phyloP scores from a whole-genome alignment of 2,113 vertebrate genomes.

The Prionailurus viverrinus region DNA sequence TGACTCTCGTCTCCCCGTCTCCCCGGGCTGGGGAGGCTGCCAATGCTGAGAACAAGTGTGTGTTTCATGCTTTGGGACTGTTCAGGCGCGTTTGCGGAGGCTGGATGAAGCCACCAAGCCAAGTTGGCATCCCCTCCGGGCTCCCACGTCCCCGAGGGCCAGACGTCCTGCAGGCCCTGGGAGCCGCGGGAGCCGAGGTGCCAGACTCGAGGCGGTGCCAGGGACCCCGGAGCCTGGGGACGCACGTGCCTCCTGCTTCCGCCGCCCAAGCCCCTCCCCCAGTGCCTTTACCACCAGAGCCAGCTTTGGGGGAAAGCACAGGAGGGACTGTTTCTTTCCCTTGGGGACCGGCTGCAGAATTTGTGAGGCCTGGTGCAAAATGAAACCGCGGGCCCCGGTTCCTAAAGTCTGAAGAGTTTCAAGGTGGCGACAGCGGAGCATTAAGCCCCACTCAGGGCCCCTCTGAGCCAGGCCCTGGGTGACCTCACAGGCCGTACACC shows the following conservation, averaged over 20 bases:
- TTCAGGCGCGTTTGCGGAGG: neutral
- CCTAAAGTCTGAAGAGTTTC: fast-evolving
- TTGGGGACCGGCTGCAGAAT: fast-evolving
- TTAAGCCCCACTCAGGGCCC: fast-evolving
- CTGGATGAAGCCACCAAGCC: neutral
- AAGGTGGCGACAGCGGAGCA: fast-evolving
- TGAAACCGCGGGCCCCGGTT: fast-evolving
- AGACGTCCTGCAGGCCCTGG: neutral
- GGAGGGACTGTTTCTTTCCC: neutral
- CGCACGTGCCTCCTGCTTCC: fast-evolving
- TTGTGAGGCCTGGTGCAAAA: neutral
- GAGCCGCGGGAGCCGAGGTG: neutral
- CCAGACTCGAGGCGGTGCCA: constrained; percentile 1
- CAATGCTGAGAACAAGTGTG: fast-evolving
- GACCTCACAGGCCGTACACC: neutral
- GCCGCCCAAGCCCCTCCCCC: neutral
- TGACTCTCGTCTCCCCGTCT: neutral
- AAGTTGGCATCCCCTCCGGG: neutral
- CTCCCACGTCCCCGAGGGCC: neutral
- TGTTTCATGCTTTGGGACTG: neutral
- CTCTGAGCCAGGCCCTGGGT: fast-evolving
- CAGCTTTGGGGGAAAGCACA: fast-evolving
- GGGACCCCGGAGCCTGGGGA: neutral
- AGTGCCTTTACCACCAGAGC: fast-evolving
- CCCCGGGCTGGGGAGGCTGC: neutral